phyloP scores from a whole-genome alignment of 2,797 vertebrate genomes.

The Nyctibius grandis region DNA sequence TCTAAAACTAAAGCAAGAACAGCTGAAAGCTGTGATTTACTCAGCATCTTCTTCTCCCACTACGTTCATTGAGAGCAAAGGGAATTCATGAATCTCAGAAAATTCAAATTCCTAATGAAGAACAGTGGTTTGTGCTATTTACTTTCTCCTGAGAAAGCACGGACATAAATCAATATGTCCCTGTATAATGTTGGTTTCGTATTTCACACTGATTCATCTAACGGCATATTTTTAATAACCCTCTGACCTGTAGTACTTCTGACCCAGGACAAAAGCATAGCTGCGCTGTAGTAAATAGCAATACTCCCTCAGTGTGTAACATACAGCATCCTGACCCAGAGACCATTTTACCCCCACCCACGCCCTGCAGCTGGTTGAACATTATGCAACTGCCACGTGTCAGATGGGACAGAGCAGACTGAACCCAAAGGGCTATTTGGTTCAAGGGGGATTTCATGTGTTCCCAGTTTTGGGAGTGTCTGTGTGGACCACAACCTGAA shows the following conservation, averaged over 20 bases:
- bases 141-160: background rate
- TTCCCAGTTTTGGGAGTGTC: background rate
- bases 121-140: background rate
- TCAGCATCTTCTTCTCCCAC: background rate
- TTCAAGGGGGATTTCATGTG: background rate
- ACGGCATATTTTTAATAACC: background rate
- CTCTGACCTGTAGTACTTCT: background rate
- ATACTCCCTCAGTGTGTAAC: rapidly evolving
- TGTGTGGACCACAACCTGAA: background rate
- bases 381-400: background rate
- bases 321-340: background rate
- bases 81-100: background rate
- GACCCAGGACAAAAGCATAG: background rate
- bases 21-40: background rate
- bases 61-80: background rate
- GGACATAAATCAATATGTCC: background rate
- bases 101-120: background rate
- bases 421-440: background rate
- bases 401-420: background rate
- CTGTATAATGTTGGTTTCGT: background rate
- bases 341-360: background rate
- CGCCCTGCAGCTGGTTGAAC: background rate
- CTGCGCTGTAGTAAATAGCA: background rate
- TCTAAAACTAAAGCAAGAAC: background rate
- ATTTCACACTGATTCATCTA: background rate